Conservation (phyloP, 2,888 invertebrate species). For the Ctenicera cuprea region DNA sequence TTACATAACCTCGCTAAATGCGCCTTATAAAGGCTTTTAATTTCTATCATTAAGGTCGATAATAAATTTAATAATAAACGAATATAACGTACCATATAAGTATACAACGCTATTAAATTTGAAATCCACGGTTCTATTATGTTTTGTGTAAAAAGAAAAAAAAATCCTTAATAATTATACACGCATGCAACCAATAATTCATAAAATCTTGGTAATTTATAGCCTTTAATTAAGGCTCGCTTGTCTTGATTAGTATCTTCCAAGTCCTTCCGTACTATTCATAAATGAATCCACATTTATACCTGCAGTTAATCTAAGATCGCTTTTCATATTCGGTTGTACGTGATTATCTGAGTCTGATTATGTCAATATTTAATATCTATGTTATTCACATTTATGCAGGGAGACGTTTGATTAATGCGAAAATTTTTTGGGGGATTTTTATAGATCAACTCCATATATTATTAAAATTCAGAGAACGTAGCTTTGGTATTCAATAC, state of each 20-base stretch:
- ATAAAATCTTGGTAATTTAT: constrained; percentile 34
- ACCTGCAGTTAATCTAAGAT: constrained; percentile 2
- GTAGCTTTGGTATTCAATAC: constrained; percentile 6
- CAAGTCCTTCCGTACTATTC: not conserved
- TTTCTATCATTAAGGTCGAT: constrained; percentile 20
- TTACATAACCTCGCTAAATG: not conserved
- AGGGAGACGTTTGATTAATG: not conserved
- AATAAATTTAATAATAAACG: not conserved
- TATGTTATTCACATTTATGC: not conserved
- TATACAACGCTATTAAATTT: not conserved
- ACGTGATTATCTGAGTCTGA: not conserved
- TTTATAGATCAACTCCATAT: not conserved
- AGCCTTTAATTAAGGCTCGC: constrained; percentile 35
- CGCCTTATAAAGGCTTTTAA: constrained; percentile 18
- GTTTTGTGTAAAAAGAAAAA: not conserved
- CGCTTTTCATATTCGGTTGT: not conserved
- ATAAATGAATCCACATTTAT: constrained; percentile 10
- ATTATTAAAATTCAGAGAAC: constrained; percentile 10
- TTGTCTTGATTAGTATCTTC: constrained; percentile 22
- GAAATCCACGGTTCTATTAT: constrained; percentile 15
- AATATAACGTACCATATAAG: not conserved
- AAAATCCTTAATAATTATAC: constrained; percentile 25
- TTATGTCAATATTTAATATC: constrained; percentile 1
- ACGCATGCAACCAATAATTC: constrained; percentile 29
- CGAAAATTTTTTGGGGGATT: not conserved